These are phyloP conservation scores for Drosophila putrida DNA, from an alignment of 2,888 invertebrate genomes.

Conservation along the genomic window DNA sequence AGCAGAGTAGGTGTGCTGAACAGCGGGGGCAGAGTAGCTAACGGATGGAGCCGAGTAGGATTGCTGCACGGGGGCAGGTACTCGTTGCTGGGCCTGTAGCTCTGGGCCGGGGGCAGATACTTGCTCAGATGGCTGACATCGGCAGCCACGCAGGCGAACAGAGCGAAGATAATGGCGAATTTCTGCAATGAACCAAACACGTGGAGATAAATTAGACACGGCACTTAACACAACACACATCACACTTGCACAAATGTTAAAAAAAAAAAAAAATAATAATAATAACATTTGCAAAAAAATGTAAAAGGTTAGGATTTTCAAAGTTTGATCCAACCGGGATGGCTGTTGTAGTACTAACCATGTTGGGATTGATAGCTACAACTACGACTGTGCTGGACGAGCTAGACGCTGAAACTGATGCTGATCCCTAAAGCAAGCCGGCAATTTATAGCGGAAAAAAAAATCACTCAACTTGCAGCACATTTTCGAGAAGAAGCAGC, in stretches of 20 bases:
- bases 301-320: not conserved
- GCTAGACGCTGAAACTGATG: slow-evolving; percentile 84
- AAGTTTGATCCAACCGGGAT: not conserved
- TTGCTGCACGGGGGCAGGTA: slow-evolving; percentile 78
- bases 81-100: slow-evolving; percentile 64
- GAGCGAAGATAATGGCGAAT: slow-evolving; percentile 80
- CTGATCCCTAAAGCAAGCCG: slow-evolving; percentile 74
- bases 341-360: slow-evolving; percentile 69
- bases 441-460: slow-evolving; percentile 81
- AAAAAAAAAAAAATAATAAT: slow-evolving; percentile 16
- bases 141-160: slow-evolving; percentile 81
- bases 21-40: slow-evolving; percentile 47
- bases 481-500: slow-evolving; percentile 38
- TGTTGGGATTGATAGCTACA: slow-evolving; percentile 61
- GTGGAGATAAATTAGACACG: slow-evolving; percentile 29
- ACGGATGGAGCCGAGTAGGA: slow-evolving; percentile 54
- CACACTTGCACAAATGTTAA: slow-evolving; percentile 29
- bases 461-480: slow-evolving; percentile 67
- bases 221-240: not conserved
- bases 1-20: slow-evolving; percentile 47
- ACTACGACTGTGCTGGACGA: slow-evolving; percentile 77
- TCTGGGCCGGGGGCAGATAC: slow-evolving; percentile 77
- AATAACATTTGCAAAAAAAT: not conserved
- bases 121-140: slow-evolving; percentile 83
- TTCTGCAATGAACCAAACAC: slow-evolving; percentile 73